Base-by-base conservation (phyloP, 2,113 vertebrate species). In the Uropsilus gracilis region DNA sequence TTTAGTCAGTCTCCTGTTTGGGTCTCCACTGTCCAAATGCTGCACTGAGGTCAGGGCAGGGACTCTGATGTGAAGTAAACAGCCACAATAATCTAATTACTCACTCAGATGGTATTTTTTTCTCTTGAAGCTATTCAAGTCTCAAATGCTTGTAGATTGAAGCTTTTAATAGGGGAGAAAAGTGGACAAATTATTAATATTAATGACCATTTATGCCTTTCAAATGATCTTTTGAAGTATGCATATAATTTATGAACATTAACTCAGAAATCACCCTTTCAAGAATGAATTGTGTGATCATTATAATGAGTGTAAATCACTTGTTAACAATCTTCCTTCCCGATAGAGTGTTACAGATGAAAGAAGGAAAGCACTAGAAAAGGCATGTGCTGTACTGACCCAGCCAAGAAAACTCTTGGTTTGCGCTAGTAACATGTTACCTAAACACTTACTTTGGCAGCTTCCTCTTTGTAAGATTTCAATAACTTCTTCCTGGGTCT, bases 221-320 rank as follows among this genome's bases (percentile, higher is more conserved):
- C 88, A 89, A 94, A 63, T 34, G 18, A 80, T 92, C 59, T 94
- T 94, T 95, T 86, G 78, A 96, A 95, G 46, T 61, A 59, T 73
- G 91, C 89, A 90, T 94, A 53, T 68, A 84, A 95, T 95, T 95
- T 92, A 53, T 75, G 68, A 95, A 84, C 69, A 89, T 94, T 95
- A 93, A 89, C 86, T 95, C 72, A 48, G 55, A 96, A 76, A 86
- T 59, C 28, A 86, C n/a, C 48, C 55, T 91, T 97, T 95, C 64
- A 87, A 86, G 86, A 78, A 92, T 94, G 48, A 71, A 94, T 81
- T 92, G 76, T 92, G 68, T 89, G 91, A 34, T 84, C 86, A 94
- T 96, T 96, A 86, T n/a, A 39, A 76, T 68, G 71, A 91, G 76
- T 84, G 46, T 50, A 82, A 95, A 84, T 26, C 59, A 81, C 30